phyloP scores from a whole-genome alignment of 2,888 invertebrate genomes.

The Pseudococcus viburni region DNA sequence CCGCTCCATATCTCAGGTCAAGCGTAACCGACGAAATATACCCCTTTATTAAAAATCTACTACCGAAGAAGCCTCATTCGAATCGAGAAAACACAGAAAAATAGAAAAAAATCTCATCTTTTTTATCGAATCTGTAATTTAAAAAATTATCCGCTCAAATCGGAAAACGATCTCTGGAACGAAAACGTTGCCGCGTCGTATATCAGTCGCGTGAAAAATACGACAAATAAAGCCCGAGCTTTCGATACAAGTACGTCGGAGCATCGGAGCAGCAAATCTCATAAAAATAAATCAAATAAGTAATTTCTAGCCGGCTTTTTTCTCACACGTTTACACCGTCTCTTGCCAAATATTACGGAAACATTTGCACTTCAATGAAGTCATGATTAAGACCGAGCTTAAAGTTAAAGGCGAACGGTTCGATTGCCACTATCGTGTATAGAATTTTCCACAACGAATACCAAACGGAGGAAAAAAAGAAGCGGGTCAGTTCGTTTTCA shows the following conservation, averaged over 20 bases:
- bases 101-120: conserved; percentile 9
- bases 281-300: conserved; percentile 49
- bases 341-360: conserved; percentile 42
- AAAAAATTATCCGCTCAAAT: conserved; percentile 27
- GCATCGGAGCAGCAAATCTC: not conserved
- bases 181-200: not conserved
- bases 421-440: conserved; percentile 21
- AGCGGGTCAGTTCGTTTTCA: conserved; percentile 17
- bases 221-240: conserved; percentile 32
- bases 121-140: conserved; percentile 17
- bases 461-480: not conserved
- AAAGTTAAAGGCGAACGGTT: not conserved
- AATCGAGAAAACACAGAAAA: not conserved
- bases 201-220: not conserved
- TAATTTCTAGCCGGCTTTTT: conserved; percentile 9
- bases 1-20: not conserved
- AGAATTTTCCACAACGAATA: not conserved
- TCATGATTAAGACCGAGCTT: conserved; percentile 27
- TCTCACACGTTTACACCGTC: conserved; percentile 30
- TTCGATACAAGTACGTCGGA: not conserved
- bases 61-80: not conserved
- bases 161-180: conserved; percentile 4
- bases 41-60: not conserved
- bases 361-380: conserved; percentile 48
- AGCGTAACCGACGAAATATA: not conserved